Evolutionary conservation across 2,113 vertebrate genomes (phyloP), one percentile per base, ranked within the genome.

Genomic region (Dasyprocta punctata): DNA sequence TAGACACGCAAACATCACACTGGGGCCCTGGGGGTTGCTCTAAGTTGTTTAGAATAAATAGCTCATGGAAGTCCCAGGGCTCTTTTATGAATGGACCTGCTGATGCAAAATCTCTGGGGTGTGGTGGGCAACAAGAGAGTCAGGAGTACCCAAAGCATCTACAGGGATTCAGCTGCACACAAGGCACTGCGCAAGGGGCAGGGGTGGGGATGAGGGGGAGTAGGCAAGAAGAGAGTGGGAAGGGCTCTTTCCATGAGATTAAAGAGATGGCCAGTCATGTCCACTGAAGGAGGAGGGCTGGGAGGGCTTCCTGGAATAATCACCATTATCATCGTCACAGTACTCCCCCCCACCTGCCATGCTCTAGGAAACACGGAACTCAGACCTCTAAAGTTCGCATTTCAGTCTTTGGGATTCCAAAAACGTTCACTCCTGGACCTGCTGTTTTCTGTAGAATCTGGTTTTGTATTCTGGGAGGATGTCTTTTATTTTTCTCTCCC

Each of bases 21-120:
- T 97, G 97, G 98, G 98, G 97, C 98, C 97, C 98, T 83, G 96
- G 97, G 98, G 95, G 84, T 47, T 96, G 90, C 94, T 96, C 92
- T 95, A 60, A 98, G 96, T 98, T 98, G 98, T 99, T 99, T 98
- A 98, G 98, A 98, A 98, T 98, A 98, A 98, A 98, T 97, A 98
- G 90, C 94, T 95, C 47, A 2, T 65, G 80, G 54, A 95, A 60
- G 83, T 96, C 96, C 94, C 60, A 71, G 67, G 75, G 92, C 49
- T 96, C 88, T 96, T 98, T 97, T 89, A 89, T 96, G 94, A 98
- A 97, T 97, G 94, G 96, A 90, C 77, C 8, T 0, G 2, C 63
- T 90, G 26, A 77, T 20, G 54, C 0, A 30, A 78, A 88, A 60
- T 71, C 58, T 38, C 71, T 89, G 77, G 81, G 61, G 5, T 58